Percentiles rank a stretch among this genome's conserved stretches.
Conservation (phyloP, 2,888 invertebrate genomes). For the Pheosia tremula region DNA sequence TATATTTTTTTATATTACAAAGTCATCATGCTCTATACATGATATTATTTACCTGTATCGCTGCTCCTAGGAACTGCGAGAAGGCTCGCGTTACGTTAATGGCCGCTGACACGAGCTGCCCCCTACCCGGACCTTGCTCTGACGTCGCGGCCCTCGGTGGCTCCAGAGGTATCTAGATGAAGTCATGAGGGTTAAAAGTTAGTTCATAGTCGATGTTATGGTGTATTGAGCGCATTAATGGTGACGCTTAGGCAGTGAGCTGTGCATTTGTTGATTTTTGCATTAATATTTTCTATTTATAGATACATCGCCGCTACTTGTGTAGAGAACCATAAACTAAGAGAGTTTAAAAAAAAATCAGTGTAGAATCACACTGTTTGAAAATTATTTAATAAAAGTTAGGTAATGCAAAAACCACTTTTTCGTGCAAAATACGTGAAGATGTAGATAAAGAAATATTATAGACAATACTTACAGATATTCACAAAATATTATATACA, state of each 20-base stretch:
- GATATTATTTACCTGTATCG: constrained; percentile 87
- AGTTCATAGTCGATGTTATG: background rate
- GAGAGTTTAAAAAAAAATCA: too few species aligned
- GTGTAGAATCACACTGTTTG: too few species aligned
- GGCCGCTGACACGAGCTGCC: constrained; percentile 87
- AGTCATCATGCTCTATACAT: background rate
- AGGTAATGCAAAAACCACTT: background rate
- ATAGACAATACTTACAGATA: background rate
- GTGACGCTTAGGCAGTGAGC: constrained; percentile 37
- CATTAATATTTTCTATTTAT: background rate
- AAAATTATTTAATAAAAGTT: background rate
- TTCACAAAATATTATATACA: constrained; percentile 1
- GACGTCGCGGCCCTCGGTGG: constrained; percentile 71
- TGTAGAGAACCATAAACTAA: too few species aligned
- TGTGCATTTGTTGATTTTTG: constrained; percentile 17
- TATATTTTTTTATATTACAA: too few species aligned
- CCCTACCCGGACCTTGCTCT: constrained; percentile 68
- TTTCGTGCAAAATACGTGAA: background rate
- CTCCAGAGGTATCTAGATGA: constrained; percentile 74
- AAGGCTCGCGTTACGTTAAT: constrained; percentile 91
- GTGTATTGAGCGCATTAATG: constrained; percentile 24
- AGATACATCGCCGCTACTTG: too few species aligned
- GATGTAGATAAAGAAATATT: background rate
- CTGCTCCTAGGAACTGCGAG: constrained; percentile 90
- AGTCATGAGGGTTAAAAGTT: constrained; percentile 26